Percentiles rank a stretch among this genome's conserved stretches.
phyloP scores from a whole-genome alignment of 2,888 invertebrate species.

The Diploptera punctata region DNA sequence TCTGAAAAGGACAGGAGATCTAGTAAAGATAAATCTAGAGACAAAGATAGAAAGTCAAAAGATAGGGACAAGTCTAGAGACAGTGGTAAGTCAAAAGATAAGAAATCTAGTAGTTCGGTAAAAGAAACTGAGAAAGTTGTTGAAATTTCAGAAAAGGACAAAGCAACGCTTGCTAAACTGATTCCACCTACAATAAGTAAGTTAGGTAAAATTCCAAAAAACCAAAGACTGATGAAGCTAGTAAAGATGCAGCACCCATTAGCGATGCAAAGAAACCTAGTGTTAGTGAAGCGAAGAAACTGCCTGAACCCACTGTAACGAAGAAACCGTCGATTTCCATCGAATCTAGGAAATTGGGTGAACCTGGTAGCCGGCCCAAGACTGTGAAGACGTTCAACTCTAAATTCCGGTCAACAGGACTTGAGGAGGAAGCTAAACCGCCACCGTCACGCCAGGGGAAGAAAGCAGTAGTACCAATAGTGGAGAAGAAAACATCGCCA shows the following conservation, averaged over 20 bases:
- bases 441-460: slow-evolving; percentile 76
- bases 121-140: slow-evolving; percentile 52
- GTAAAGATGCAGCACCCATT: slow-evolving; percentile 22
- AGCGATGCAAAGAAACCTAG: slow-evolving; percentile 40
- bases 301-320: slow-evolving; percentile 53
- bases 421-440: slow-evolving; percentile 88
- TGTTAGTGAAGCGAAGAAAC: slow-evolving; percentile 34
- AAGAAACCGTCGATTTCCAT: slow-evolving; percentile 83
- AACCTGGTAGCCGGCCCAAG: slow-evolving; percentile 72
- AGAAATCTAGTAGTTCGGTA: slow-evolving; percentile 49
- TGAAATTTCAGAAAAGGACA: slow-evolving; percentile 68
- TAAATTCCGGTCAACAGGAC: slow-evolving; percentile 89
- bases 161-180: slow-evolving; percentile 70
- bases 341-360: slow-evolving; percentile 76
- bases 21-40: slow-evolving; percentile 50
- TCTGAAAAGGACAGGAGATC: slow-evolving; percentile 31
- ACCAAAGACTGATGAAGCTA: slow-evolving; percentile 53
- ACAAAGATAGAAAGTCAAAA: slow-evolving; percentile 47
- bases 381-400: slow-evolving; percentile 92
- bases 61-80: slow-evolving; percentile 49
- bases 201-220: slow-evolving; percentile 80
- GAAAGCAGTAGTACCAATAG: slow-evolving; percentile 58
- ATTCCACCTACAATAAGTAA: slow-evolving; percentile 73
- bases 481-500: slow-evolving; percentile 49
- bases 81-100: slow-evolving; percentile 54